Percentiles rank a stretch among this genome's conserved stretches.
Conservation (phyloP, 2,113 vertebrate genomes). For the Hoplias malabaricus region DNA sequence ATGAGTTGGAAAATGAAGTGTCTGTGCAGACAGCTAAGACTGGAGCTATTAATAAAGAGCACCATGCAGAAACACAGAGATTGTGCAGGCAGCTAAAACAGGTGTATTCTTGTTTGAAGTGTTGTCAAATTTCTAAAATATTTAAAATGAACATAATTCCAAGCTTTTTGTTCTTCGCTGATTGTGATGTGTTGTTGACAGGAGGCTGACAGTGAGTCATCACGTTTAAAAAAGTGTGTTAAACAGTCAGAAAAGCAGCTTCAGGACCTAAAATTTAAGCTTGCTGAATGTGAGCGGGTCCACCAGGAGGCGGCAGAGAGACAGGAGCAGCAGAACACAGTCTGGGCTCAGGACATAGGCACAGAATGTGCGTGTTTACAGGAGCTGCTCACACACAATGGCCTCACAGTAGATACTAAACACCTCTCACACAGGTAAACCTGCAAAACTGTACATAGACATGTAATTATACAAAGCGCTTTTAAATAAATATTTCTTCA, state of each 20-base stretch:
- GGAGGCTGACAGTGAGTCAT: slow-evolving; percentile 54
- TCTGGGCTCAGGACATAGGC: slow-evolving; percentile 58
- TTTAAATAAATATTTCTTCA: no score
- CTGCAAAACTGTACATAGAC: background rate
- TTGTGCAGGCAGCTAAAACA: slow-evolving; percentile 61
- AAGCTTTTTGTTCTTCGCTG: background rate
- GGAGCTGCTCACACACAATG: slow-evolving; percentile 49
- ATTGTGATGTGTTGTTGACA: slow-evolving; percentile 44
- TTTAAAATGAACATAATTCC: no score
- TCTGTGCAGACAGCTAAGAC: slow-evolving; percentile 55
- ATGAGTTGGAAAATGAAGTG: slow-evolving; percentile 63
- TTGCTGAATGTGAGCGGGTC: slow-evolving; percentile 53
- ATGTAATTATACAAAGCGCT: background rate
- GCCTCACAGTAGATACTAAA: slow-evolving; percentile 19
- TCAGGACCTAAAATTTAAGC: slow-evolving; percentile 42
- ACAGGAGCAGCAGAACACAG: slow-evolving; percentile 54
- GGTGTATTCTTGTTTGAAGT: slow-evolving; percentile 62
- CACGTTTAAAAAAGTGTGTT: slow-evolving; percentile 44
- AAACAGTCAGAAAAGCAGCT: slow-evolving; percentile 60
- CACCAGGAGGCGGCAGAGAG: slow-evolving; percentile 48
- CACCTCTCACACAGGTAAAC: slow-evolving; percentile 58
- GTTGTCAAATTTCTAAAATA: no score
- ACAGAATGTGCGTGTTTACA: slow-evolving; percentile 52
- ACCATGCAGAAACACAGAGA: slow-evolving; percentile 52
- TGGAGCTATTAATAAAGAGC: slow-evolving; percentile 66